A percentile compares a stretch with the other conserved stretches of the same genome.
phyloP scores from a whole-genome alignment of 2,888 invertebrate genomes.

The Elmis aenea region DNA sequence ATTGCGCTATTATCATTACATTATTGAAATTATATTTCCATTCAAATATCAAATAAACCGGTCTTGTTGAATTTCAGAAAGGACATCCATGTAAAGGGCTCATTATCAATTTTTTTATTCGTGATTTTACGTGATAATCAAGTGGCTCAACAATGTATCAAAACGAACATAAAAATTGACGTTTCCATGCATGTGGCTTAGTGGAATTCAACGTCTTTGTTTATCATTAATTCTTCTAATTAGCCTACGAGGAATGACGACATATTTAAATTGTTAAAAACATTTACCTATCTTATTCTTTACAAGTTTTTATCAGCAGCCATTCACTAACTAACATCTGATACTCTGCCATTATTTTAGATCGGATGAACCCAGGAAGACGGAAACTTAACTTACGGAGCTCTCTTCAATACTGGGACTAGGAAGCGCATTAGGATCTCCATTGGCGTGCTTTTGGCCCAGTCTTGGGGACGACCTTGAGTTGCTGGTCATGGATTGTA shows the following conservation, averaged over 20 bases:
- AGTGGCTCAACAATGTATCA: neutral
- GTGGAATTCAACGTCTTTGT: constrained; percentile 7
- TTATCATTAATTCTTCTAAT: neutral
- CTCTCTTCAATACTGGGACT: constrained; percentile 40
- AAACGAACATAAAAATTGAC: constrained; percentile 12
- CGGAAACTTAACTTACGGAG: constrained; percentile 33
- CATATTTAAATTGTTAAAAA: too few species aligned
- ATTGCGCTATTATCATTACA: too few species aligned
- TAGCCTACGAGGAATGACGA: too few species aligned
- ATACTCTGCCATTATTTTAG: too few species aligned
- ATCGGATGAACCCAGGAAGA: too few species aligned
- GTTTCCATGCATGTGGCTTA: constrained; percentile 7
- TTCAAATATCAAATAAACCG: too few species aligned
- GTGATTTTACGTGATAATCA: neutral
- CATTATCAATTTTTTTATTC: constrained; percentile 11
- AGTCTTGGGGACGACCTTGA: constrained; percentile 37
- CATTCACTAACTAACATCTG: too few species aligned
- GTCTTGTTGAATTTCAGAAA: constrained; percentile 9
- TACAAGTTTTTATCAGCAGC: too few species aligned
- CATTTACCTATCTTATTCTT: too few species aligned
- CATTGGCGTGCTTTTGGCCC: constrained; percentile 36
- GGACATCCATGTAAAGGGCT: constrained; percentile 9
- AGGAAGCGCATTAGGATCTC: constrained; percentile 31
- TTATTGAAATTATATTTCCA: too few species aligned
- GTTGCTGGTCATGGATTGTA: constrained; percentile 50